Conservation (phyloP, 2,113 vertebrate genomes). For the Spea bombifrons region DNA sequence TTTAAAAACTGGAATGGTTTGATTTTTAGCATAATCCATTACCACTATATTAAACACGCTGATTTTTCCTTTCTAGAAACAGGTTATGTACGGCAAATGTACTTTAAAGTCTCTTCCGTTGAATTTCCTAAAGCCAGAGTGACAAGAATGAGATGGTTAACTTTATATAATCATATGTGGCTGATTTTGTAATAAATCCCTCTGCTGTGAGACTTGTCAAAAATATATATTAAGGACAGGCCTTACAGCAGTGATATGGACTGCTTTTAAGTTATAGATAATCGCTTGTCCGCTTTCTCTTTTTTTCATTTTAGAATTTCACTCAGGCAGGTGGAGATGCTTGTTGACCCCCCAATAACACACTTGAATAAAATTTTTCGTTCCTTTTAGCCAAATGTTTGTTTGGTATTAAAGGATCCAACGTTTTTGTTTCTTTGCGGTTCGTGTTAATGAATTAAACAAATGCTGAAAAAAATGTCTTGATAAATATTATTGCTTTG, state of each 20-base stretch:
- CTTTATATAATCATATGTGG: neutral
- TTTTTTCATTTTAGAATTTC: conserved; percentile 55
- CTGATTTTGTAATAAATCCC: conserved; percentile 22
- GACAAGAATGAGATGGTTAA: neutral
- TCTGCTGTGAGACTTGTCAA: conserved; percentile 1
- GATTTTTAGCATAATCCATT: too few species aligned
- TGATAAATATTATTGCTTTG: too few species aligned
- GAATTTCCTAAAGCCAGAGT: too few species aligned
- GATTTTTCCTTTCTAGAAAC: too few species aligned
- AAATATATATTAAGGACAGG: conserved; percentile 59
- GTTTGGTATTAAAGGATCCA: conserved; percentile 54
- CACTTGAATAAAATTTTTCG: conserved; percentile 39
- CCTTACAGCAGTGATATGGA: conserved; percentile 51
- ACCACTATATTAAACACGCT: too few species aligned
- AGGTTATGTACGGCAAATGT: too few species aligned
- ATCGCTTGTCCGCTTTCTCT: conserved; percentile 45
- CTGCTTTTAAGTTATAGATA: conserved; percentile 59
- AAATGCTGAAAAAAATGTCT: neutral
- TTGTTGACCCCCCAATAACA: conserved; percentile 46
- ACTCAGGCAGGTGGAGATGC: neutral
- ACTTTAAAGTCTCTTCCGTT: too few species aligned
- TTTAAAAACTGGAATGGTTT: too few species aligned
- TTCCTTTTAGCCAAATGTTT: conserved; percentile 56
- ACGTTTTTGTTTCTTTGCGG: conserved; percentile 40
- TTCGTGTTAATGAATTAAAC: conserved; percentile 57